Evolutionary conservation across 2,797 vertebrate species (phyloP), one percentile per base, ranked within the genome.

Genomic region (Sebastes itinus): DNA sequence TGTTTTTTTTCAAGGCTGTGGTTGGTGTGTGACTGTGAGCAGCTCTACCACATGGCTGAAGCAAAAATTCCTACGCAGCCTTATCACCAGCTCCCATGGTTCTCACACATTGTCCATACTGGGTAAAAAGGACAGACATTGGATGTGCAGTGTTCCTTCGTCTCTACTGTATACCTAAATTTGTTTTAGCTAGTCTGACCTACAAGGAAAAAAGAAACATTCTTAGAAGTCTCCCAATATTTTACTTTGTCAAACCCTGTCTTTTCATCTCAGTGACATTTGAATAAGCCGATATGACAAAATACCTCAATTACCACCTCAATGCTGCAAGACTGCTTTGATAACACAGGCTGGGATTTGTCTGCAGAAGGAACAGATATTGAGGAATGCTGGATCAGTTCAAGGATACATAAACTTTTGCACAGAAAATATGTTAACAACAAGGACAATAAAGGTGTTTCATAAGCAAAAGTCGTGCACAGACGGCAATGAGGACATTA

Each of bases 41-140:
- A 38, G 55, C 38, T 81, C 23, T 77, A 64, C 76, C 69, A 46
- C 55, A 75, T 62, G 62, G 72, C 82, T 75, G 38, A 61, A 67
- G 63, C 77, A 46, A 62, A 22, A 86, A 87, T 80, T 62, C 54
- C 79, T 86, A 72, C 71, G 64, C 32, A 76, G 66, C 71, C 86
- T 92, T 89, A 91, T 91, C 89, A 83, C 64, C 80, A 30, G 67
- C 85, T 84, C 67, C 83, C 86, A 85, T 20, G 63, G 78, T 83
- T 72, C 73, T 73, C 67, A 38, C 63, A 70, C 77, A 86, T 63
- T 83, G 73, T 81, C 64, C 78, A 77, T 72, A 64, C 52, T 68
- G 11, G 49, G 7, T 63, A 32, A 71, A 63, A 81, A 56, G 25
- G 25, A 66, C 42, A 80, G 60, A 81, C 52, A 75, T 54, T 72